Conservation (phyloP, 1,140 invertebrate genomes). For the Heliconius himera region DNA sequence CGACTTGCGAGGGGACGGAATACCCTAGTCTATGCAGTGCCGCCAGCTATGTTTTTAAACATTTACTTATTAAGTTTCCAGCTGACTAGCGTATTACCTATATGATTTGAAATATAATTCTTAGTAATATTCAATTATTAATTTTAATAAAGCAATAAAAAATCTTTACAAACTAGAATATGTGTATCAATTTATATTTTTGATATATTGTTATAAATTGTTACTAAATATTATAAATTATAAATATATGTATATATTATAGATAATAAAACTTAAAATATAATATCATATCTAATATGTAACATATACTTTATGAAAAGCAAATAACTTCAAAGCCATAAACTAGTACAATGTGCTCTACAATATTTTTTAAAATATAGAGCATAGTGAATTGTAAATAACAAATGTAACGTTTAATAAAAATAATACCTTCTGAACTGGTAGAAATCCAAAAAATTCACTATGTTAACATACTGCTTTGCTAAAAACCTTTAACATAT, state of each 20-base stretch:
- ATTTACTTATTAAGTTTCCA: slow-evolving; percentile 63
- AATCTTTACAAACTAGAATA: no score
- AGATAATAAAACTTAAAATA: no score
- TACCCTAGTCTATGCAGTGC: slow-evolving; percentile 58
- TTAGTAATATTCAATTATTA: neutral
- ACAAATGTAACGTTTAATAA: neutral
- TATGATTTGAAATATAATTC: neutral
- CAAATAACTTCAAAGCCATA: neutral
- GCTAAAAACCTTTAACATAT: neutral
- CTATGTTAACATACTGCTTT: neutral
- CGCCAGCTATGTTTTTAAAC: slow-evolving; percentile 61
- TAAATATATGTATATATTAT: no score
- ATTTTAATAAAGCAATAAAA: no score
- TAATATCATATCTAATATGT: no score
- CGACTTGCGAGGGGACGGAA: slow-evolving; percentile 64
- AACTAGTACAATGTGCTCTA: neutral
- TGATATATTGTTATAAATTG: no score
- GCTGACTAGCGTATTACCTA: slow-evolving; percentile 43
- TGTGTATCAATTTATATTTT: no score
- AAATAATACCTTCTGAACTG: neutral
- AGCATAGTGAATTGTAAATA: neutral
- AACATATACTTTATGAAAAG: no score
- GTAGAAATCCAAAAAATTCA: neutral
- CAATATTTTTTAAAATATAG: neutral
- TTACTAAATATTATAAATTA: no score